Base-by-base conservation (phyloP, 2,888 invertebrate species). In the Agriotes lineatus region DNA sequence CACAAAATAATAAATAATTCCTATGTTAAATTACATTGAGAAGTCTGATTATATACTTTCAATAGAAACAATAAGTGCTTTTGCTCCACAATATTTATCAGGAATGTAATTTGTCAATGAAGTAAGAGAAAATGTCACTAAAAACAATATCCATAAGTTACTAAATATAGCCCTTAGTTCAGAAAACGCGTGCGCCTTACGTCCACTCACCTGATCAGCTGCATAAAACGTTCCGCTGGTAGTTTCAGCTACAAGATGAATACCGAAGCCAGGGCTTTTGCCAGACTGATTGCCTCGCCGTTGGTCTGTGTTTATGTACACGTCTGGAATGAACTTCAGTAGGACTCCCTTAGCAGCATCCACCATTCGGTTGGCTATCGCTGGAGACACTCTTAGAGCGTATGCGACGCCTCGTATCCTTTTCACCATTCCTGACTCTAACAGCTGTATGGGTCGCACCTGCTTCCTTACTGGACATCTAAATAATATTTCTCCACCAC, bases 301-400 rank as follows among this genome's bases (percentile, higher is more conserved):
- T 82, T 96, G 96, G 85, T 99, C 99, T 0, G 96, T 95, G 79
- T 95, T 93, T 73, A 99, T 95, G 81, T 96, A 99, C 63, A 99
- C 93, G 82, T 99, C 99, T 0, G 97, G 95, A 10, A 99, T 83
- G 82, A 95, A 97, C 69, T 96, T 93, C 2, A 97, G 86, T 84
- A 99, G 89, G 5, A 95, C 89, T 81, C 95, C 94, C 85, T 99
- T 97, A 1, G 98, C 95, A 3, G 95, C 87, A 74, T 97, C 97
- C 0, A 99, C 94, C 74, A 98, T 92, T 75, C 99, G 88, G 83
- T 97, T 98, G 0, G 95, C 93, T 82, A 97, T 91, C 0, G 95
- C 93, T 0, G 99, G 99, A 0, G 99, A 96, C 0, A 99, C 96
- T 72, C 96, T 87, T 59, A 94, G 87, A 0, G 97, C 95, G 78